phyloP scores from a whole-genome alignment of 2,797 vertebrate species.

The Aphelocoma californica region DNA sequence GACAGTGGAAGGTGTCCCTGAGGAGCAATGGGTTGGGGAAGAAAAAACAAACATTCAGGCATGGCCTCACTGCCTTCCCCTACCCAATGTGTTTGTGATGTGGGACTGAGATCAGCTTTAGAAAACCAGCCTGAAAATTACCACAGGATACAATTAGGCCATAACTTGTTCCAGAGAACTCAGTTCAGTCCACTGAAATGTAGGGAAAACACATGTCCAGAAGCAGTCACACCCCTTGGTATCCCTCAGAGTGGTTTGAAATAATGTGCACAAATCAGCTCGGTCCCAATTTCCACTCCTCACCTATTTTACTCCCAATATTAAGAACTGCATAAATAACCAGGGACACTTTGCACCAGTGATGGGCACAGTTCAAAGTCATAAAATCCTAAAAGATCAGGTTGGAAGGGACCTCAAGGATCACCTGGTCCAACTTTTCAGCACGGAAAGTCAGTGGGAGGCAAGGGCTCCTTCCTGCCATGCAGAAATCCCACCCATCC shows the following conservation, averaged over 20 bases:
- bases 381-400: neutral
- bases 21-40: neutral
- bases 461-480: neutral
- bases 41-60: neutral
- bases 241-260: neutral
- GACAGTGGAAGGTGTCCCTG: neutral
- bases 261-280: rapidly evolving
- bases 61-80: neutral
- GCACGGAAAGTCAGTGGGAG: rapidly evolving
- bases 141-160: neutral
- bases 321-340: neutral
- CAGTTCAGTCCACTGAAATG: neutral
- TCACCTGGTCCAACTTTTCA: neutral
- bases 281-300: neutral
- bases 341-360: neutral
- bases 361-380: neutral
- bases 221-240: neutral
- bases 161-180: neutral
- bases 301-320: neutral
- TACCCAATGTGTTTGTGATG: neutral
- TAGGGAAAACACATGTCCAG: neutral
- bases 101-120: neutral
- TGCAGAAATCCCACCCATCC: neutral
- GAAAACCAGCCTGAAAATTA: neutral
- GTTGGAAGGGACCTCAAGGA: neutral